Percentiles rank a stretch among this genome's conserved stretches.
Evolutionary conservation across 1,140 invertebrate species (phyloP).

Genomic region (Apis mellifera): Amel_HAv3.1 CM009931.2:15229001-15229500

Average conservation of each 20-base stretch:
- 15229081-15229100: no score
- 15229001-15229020: no score
- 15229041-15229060: no score
- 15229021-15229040: no score
- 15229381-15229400: not conserved
- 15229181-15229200: no score
- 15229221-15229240: no score
- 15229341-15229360: not conserved
- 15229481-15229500: not conserved
- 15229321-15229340: not conserved
- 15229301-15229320: not conserved
- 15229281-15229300: not conserved
- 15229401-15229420: not conserved
- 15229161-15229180: no score
- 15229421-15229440: not conserved
- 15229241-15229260: not conserved
- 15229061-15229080: no score
- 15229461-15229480: not conserved
- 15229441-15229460: not conserved
- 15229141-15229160: no score
- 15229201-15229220: no score
- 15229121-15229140: no score
- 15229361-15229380: not conserved
- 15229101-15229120: no score
- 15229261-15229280: not conserved